Evolutionary conservation across 2,888 invertebrate genomes (phyloP).

Genomic region (Drosophila siamana): DNA sequence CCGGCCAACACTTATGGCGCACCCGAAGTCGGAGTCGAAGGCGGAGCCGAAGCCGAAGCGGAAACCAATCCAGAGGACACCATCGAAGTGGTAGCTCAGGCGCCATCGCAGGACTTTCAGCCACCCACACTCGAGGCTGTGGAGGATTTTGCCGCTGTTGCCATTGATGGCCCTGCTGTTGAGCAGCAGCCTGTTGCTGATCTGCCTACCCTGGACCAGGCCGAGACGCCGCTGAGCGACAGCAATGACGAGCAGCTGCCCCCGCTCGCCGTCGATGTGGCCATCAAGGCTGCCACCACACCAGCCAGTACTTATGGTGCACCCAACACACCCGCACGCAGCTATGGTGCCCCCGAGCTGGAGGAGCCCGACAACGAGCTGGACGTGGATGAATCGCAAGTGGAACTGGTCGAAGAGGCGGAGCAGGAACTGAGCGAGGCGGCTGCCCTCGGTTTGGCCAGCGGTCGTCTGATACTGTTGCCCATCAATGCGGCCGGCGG

Average conservation of each 20-base stretch:
- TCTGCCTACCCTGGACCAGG: conserved; percentile 76
- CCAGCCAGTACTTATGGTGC: conserved; percentile 75
- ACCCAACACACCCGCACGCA: conserved; percentile 67
- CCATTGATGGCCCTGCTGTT: conserved; percentile 50
- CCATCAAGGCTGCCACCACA: conserved; percentile 36
- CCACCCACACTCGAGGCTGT: conserved; percentile 75
- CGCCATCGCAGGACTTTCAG: conserved; percentile 80
- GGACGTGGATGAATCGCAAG: conserved; percentile 64
- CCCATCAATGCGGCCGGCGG: conserved; percentile 65
- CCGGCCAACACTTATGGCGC: conserved; percentile 79
- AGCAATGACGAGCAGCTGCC: conserved; percentile 37
- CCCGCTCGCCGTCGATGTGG: not conserved
- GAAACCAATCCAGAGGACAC: conserved; percentile 53
- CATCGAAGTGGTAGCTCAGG: conserved; percentile 64
- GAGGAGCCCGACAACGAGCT: conserved; percentile 63
- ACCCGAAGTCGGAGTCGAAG: conserved; percentile 36
- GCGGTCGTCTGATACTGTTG: conserved; percentile 79
- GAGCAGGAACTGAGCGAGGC: conserved; percentile 50
- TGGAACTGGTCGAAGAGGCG: conserved; percentile 71
- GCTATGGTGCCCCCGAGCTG: conserved; percentile 74
- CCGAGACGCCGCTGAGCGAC: conserved; percentile 43
- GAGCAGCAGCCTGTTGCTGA: conserved; percentile 81
- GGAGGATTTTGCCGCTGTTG: conserved; percentile 71
- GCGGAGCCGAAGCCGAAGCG: not conserved
- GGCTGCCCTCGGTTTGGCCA: conserved; percentile 50